Base-by-base conservation (phyloP, 2,888 invertebrate genomes). In the Perithous albicinctus region DNA sequence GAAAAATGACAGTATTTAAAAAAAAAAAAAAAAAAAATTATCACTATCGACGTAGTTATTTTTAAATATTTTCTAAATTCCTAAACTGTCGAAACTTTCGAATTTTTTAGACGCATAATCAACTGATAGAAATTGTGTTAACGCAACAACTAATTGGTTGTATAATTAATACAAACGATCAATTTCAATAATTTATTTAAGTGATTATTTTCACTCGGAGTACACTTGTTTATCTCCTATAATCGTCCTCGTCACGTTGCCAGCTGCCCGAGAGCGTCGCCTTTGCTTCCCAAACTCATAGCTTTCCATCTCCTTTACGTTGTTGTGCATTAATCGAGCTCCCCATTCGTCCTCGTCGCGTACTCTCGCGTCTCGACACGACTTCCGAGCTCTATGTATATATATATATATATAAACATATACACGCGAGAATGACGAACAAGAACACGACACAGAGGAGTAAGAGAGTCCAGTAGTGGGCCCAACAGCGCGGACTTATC, bases 401-500 rank as follows among this genome's bases (percentile, higher is more conserved):
- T n/a, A n/a, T n/a, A n/a, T n/a, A n/a, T n/a, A n/a, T n/a, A n/a
- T n/a, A n/a, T n/a, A n/a, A n/a, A n/a, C n/a, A n/a, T n/a, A n/a
- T n/a, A n/a, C n/a, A 15, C 38, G 12, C 20, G 38, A 18, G 20
- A 63, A 63, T 41, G 35, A 63, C 63, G 63, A 63, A 41, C 41
- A 41, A 59, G 12, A 32, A 18, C 18, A 59, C 32, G 61, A 73
- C 43, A 5, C 12, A 59, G 32, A 15, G 23, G 23, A n/a, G n/a
- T n/a, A n/a, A n/a, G n/a, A 35, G 59, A 51, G 46, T 1, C 41
- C 38, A 23, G 38, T 41, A 23, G 63, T 12, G 35, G 35, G 32
- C n/a, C 15, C 78, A n/a, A n/a, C n/a, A n/a, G n/a, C 56, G 23
- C 59, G 51, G 48, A 54, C 80, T 86, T 87, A 86, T 87, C 86